Percentiles rank a stretch among this genome's conserved stretches.
Conservation (phyloP, 2,888 invertebrate genomes). For the Sipha maydis region DNA sequence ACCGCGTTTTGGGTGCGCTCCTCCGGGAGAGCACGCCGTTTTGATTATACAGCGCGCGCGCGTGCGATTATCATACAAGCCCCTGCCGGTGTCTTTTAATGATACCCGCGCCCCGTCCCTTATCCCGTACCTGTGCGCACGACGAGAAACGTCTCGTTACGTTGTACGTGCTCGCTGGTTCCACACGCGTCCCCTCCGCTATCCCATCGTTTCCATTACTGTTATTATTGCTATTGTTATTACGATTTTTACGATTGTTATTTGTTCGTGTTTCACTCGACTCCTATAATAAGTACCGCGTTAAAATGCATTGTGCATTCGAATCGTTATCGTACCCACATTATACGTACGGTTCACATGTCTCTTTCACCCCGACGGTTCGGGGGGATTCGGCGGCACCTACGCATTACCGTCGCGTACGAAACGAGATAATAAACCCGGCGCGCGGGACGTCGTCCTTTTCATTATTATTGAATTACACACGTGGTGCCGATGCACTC, state of each 20-base stretch:
- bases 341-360: background rate
- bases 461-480: background rate
- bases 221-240: background rate
- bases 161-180: conserved; percentile 40
- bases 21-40: background rate
- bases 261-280: background rate
- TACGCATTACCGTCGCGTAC: background rate
- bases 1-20: background rate
- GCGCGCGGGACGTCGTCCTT: background rate
- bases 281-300: background rate
- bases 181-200: too few relatives aligned
- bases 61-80: conserved; percentile 27
- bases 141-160: conserved; percentile 12
- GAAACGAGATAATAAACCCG: background rate
- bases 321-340: conserved; percentile 11
- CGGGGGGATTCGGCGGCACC: background rate
- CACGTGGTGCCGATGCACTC: too few relatives aligned
- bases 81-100: conserved; percentile 47
- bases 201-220: background rate
- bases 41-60: conserved; percentile 38
- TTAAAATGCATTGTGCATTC: conserved; percentile 45
- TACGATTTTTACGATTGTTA: background rate
- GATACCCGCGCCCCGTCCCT: conserved; percentile 26
- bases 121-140: background rate
- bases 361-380: background rate